Evolutionary conservation across 1,140 invertebrate species (phyloP).

Genomic region (Macrocentrus cingulum): DNA sequence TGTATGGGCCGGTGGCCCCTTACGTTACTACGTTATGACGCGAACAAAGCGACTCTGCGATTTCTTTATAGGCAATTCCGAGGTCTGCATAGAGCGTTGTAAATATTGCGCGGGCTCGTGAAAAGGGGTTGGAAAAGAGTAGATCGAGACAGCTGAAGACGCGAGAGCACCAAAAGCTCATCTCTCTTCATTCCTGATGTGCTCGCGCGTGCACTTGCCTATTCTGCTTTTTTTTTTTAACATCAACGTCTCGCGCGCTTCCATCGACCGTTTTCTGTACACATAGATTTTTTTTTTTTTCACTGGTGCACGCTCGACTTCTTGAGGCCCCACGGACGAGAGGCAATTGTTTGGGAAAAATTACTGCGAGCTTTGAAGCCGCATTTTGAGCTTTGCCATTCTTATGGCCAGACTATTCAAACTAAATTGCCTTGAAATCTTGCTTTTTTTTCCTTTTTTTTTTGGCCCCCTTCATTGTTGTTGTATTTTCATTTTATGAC

Average conservation of each 20-base stretch:
- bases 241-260: conserved; percentile 3
- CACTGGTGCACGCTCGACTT: conserved; percentile 9
- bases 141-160: conserved; percentile 1
- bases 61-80: conserved; percentile 61
- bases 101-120: conserved; percentile 43
- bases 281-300: conserved; percentile 2
- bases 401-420: conserved; percentile 18
- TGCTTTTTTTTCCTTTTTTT: conserved; percentile 8
- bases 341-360: conserved; percentile 25
- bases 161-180: too few relatives aligned
- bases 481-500: conserved; percentile 13
- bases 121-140: conserved; percentile 2
- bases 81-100: conserved; percentile 47
- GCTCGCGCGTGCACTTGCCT: background rate
- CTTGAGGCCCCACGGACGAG: conserved; percentile 13
- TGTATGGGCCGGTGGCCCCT: conserved; percentile 44
- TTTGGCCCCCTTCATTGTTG: background rate
- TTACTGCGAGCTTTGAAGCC: conserved; percentile 20
- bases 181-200: too few relatives aligned
- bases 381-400: conserved; percentile 18
- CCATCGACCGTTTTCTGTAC: conserved; percentile 21
- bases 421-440: conserved; percentile 10
- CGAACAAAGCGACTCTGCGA: conserved; percentile 56
- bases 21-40: conserved; percentile 56
- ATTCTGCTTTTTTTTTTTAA: background rate